Evolutionary conservation across 2,888 invertebrate genomes (phyloP), one percentile per base, ranked within the genome.

Genomic region (Dolichopus griseipennis): DNA sequence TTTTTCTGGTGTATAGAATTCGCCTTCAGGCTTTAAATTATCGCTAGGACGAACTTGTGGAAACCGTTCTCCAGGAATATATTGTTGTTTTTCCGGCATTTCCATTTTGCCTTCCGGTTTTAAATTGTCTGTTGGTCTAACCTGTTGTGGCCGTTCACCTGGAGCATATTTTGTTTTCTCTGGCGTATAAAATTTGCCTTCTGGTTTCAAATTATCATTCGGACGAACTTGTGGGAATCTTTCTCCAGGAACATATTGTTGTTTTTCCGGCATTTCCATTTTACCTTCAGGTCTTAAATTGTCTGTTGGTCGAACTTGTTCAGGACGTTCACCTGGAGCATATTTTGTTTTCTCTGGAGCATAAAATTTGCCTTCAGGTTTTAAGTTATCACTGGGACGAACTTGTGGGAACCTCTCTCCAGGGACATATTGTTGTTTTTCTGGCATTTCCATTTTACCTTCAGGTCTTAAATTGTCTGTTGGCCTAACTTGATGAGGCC

Each of bases 221-320:
- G 83, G 85, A 69, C 78, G 80, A 2, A 83, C 81, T 68, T 83
- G 83, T 2, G 78, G 77, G 67, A 78, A 78, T n/a, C 75, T 70
- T 20, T 70, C 72, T n/a, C 75, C 72, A 34, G 81, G 82, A 67
- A 80, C 78, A 74, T 80, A 81, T 70, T 79, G 78, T 9, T 79
- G 74, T 67, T 82, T 80, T 8, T 80, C 78, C 1, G 83, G 83
- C 41, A 81, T 77, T 52, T 83, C 83, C 70, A 85, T 85, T 22
- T 83, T 83, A 9, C 86, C 86, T 76, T 87, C 87, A 0, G 85
- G 84, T 65, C 83, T 82, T n/a, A 87, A 76, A 75, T 87, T 87
- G 71, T 84, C 82, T 73, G 81, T 81, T 1, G 83, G 84, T 69
- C 76, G 80, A 4, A 81, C 77, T 69, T 80, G 83, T 43, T 77